Base-by-base conservation (phyloP, 2,113 vertebrate genomes). In the Seriola rivoliana region DNA sequence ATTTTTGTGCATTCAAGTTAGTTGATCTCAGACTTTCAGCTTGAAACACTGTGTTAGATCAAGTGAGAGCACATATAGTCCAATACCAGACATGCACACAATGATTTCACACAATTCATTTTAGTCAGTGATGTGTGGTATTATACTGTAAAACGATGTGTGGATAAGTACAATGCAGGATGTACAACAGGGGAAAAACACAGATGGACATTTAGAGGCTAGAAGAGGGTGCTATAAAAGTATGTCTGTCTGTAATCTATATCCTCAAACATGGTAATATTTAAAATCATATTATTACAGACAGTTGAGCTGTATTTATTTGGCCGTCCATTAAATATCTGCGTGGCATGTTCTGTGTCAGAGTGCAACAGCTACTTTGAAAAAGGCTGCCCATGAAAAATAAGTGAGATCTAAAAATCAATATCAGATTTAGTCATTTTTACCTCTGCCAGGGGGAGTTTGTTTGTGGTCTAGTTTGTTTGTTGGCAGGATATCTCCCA, bases 381-480 rank as follows among this genome's bases (percentile, higher is more conserved):
- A 70, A 78, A 79, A 63, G 21, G 25, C 12, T 48, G 5, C 6
- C 40, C 32, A 32, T 13, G 34, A 71, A 64, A 74, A 54, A 60
- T 32, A 54, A 55, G 25, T 34, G 34, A 64, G 16, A 66, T 67
- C 38, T 59, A 54, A 70, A 87, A 65, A 77, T 87, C 62, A 29
- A 81, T 84, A 44, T 32, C 3, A 38, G 25, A 54, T 76, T 42
- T 14, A 67, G 32, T 60, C 17, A 40, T 68, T 44, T 71, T 68
- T 21, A 71, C 67, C 7, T 86, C 6, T 65, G 68, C 60, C 70
- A 34, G 50, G 16, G 34, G 74, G 64, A 34, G 70, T 62, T 57
- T 59, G 67, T 48, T 80, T 75, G 23, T 0, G 23, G 36, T 36
- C 19, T 5, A 44, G n/a, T 57, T 74, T 71, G 42, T 74, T 76